These are phyloP conservation scores for Tenebrio molitor DNA, from an alignment of 1,140 invertebrate species.

Conservation along the genomic window DNA sequence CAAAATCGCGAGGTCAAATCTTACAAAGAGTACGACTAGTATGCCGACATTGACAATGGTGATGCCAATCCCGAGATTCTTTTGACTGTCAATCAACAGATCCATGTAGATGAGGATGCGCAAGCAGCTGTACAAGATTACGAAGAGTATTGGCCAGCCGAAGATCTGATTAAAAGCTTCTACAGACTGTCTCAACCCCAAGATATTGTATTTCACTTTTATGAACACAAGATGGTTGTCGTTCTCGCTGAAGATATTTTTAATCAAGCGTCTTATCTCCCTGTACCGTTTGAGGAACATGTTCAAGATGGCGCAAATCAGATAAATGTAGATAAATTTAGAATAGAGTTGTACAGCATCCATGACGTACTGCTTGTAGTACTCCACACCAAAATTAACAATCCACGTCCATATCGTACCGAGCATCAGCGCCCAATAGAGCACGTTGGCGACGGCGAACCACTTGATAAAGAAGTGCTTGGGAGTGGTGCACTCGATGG, in stretches of 20 bases:
- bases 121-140: neutral
- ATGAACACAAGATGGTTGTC: too few relatives aligned
- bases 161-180: neutral
- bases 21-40: too few relatives aligned
- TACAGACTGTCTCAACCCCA: neutral
- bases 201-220: neutral
- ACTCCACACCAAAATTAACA: neutral
- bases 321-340: neutral
- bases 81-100: neutral
- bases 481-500: neutral
- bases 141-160: neutral
- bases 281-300: neutral
- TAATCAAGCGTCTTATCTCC: neutral
- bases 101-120: neutral
- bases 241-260: neutral
- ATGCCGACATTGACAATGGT: neutral
- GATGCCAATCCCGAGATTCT: neutral
- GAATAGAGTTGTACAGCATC: slow-evolving; percentile 1
- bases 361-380: neutral
- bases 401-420: neutral
- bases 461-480: neutral
- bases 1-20: neutral
- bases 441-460: too few relatives aligned
- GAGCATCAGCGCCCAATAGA: neutral
- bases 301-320: neutral